Base-by-base conservation (phyloP, 2,888 invertebrate genomes). In the Hydroisotoma schaefferi region DNA sequence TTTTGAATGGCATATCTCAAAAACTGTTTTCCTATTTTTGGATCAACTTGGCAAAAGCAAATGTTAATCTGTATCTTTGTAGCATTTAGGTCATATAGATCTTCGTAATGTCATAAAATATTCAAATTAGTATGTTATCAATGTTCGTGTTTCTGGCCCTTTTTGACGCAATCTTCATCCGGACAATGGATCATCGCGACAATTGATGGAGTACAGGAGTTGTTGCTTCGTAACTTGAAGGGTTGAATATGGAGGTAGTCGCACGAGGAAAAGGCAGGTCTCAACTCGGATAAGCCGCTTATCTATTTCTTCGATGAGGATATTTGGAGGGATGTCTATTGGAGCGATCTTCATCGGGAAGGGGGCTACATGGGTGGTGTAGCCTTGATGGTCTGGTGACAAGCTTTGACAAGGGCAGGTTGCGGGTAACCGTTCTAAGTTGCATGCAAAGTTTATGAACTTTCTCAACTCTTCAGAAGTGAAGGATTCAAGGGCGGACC, bases 291-390 rank as follows among this genome's bases (percentile, higher is more conserved):
- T 57, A 2, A 59, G 38, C 10, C 61, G 60, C 23, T 55, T 51
- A 49, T 64, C 59, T 27, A 64, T 64, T n/a, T 61, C 53, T 12
- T 59, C 57, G 2, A 29, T 12, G 10, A 55, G 43, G 6, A 58
- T 49, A 18, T 55, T 25, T 1, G 56, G 25, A 12, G 61, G 60
- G 2, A 64, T 38, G 22, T 60, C 64, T 15, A 61, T 61, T 1
- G 64, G 61, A 37, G 64, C 60, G 10, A 64, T 57, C 52, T 64
- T 64, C 64, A 64, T 64, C 2, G 64, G 64, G 27, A 64, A 64
- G 20, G 64, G 64, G 22, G 64, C 57, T 2, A 61, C 60, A 28
- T 63, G 63, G 20, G 59, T 37, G 1, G 27, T 22, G n/a, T 44
- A 18, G 18, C 1, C n/a, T 12, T 40, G 23, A 1, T 18, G 27